Evolutionary conservation across 2,113 vertebrate species (phyloP).

Genomic region (Oncorhynchus gorbuscha): DNA sequence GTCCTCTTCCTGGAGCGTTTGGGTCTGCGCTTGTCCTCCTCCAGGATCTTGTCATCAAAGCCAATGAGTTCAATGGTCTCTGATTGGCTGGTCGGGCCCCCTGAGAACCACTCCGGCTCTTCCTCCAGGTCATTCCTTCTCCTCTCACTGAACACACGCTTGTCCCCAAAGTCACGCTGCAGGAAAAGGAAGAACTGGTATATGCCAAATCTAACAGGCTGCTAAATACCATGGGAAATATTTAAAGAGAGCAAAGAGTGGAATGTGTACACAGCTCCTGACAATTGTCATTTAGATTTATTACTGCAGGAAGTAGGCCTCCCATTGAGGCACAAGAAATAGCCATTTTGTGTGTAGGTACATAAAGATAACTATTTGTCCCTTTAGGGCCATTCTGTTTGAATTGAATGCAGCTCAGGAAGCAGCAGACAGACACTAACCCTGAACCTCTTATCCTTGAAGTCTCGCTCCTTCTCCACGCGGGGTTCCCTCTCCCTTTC

Average conservation of each 20-base stretch:
- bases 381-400: no score
- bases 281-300: no score
- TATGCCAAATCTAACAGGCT: no score
- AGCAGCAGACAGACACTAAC: conserved; percentile 63
- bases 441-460: conserved; percentile 96
- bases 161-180: conserved; percentile 95
- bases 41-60: conserved; percentile 94
- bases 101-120: conserved; percentile 98
- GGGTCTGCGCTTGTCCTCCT: conserved; percentile 89
- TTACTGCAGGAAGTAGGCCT: no score
- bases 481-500: conserved; percentile 61
- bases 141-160: conserved; percentile 91
- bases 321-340: no score
- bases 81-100: conserved; percentile 94
- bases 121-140: conserved; percentile 96
- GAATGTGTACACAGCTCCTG: no score
- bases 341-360: neutral
- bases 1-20: conserved; percentile 85
- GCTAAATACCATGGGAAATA: no score
- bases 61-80: conserved; percentile 97
- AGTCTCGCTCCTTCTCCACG: conserved; percentile 75
- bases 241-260: no score
- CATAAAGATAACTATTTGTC: neutral
- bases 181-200: neutral
- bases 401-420: neutral